Conservation (phyloP, 2,888 invertebrate species). For the Caenorhabditis sp. region DNA sequence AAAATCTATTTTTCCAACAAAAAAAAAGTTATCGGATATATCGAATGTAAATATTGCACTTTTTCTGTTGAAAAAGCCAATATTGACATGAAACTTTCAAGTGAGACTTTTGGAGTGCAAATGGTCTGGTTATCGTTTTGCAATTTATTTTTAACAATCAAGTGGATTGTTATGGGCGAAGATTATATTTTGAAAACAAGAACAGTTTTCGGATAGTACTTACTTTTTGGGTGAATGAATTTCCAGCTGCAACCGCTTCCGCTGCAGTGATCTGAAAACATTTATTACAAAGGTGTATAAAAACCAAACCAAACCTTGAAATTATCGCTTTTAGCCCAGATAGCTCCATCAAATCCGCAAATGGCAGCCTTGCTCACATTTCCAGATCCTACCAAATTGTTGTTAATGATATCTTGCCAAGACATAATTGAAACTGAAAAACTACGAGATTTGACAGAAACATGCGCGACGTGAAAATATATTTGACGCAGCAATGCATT, state of each 20-base stretch:
- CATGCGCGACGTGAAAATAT: not conserved
- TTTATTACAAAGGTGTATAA: too few species aligned
- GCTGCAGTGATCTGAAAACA: constrained; percentile 53
- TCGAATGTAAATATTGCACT: not conserved
- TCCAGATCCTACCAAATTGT: constrained; percentile 64
- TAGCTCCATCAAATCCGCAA: constrained; percentile 66
- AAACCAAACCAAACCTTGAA: constrained; percentile 68
- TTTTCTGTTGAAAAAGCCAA: constrained; percentile 4
- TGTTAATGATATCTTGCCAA: constrained; percentile 55
- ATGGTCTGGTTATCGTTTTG: not conserved
- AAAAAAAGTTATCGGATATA: not conserved
- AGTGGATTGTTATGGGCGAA: too few species aligned
- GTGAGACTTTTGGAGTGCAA: not conserved
- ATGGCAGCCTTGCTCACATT: constrained; percentile 70
- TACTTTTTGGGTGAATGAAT: constrained; percentile 56
- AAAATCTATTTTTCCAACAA: not conserved
- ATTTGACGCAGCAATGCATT: too few species aligned
- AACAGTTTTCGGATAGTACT: not conserved
- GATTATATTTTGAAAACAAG: not conserved
- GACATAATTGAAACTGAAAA: constrained; percentile 19
- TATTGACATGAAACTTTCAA: not conserved
- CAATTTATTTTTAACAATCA: too few species aligned
- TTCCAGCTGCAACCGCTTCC: constrained; percentile 61
- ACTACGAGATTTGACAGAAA: not conserved
- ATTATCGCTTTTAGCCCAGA: constrained; percentile 70